Evolutionary conservation across 2,888 invertebrate genomes (phyloP).

Genomic region (Pollenia angustigena): DNA sequence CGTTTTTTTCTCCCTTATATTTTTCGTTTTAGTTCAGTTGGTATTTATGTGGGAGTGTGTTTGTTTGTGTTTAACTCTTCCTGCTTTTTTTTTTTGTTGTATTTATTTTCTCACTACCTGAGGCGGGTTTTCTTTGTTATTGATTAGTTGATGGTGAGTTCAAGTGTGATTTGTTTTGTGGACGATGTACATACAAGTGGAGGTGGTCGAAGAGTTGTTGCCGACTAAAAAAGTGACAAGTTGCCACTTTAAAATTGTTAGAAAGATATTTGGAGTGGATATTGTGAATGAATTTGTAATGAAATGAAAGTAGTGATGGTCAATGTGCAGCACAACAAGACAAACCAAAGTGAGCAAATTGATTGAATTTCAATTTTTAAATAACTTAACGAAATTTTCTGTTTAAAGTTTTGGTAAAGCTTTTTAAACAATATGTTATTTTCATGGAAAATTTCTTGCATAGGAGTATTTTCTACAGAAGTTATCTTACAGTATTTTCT

Average conservation of each 20-base stretch:
- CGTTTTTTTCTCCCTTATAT: neutral
- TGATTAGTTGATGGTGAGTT: constrained; percentile 53
- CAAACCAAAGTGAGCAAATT: too few species aligned
- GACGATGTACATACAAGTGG: neutral
- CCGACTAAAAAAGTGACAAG: constrained; percentile 21
- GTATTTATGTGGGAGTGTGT: neutral
- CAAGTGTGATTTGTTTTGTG: constrained; percentile 64
- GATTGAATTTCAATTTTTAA: too few species aligned
- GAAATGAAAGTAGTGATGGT: too few species aligned
- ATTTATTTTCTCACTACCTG: constrained; percentile 26
- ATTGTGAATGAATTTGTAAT: neutral
- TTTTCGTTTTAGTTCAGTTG: neutral
- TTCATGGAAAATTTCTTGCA: too few species aligned
- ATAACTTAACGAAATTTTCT: too few species aligned
- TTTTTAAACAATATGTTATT: too few species aligned
- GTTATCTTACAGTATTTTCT: too few species aligned
- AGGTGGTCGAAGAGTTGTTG: neutral
- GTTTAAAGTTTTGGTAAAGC: too few species aligned
- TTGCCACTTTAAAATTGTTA: neutral
- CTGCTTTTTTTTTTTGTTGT: constrained; percentile 16
- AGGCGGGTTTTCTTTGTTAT: constrained; percentile 25
- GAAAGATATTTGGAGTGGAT: neutral
- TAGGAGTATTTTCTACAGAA: too few species aligned
- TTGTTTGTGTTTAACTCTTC: neutral
- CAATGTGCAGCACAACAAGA: too few species aligned